Evolutionary conservation across 2,888 invertebrate species (phyloP), one percentile per base, ranked within the genome.

Genomic region (Coleophora flavipennella): DNA sequence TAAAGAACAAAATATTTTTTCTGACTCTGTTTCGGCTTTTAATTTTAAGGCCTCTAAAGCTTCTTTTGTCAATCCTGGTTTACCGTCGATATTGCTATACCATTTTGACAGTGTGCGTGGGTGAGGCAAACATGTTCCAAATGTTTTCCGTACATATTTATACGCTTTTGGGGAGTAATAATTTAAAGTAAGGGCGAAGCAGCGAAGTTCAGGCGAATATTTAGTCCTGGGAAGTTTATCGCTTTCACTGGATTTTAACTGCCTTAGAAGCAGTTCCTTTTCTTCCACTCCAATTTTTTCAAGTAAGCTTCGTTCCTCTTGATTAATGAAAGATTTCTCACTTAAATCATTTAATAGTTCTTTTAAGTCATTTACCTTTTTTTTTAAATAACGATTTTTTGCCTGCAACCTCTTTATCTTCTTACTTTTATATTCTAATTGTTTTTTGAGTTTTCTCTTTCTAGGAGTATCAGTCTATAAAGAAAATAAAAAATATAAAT

Each of bases 61-160:
- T 41, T 51, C 49, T 13, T 40, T 28, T 10, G 44, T 45, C 35
- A 50, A 51, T 4, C 51, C 54, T 27, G 50, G 50, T 2, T 33
- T 27, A 32, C 50, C 46, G 38, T 52, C 44, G 27, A 56, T 40
- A 2, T 35, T 25, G 8, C 27, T 9, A 31, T 50, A 54, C 55
- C 53, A 59, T 36, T 46, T 50, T 12, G 34, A 10, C 1, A 58
- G 11, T 11, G 56, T 54, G 12, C 36, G 32, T 13, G 47, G 8
- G 8, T 9, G 8, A 4, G 38, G 28, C 13, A 38, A 35, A 25
- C 45, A 41, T 8, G 44, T 48, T 14, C 35, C 12, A 44, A 61
- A 59, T 8, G 41, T 44, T 35, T 48, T 44, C 28, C 57, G 28
- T 1, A 59, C 46, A 45, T 47, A 57, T 11, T 39, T 35, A 39